A percentile compares a stretch with the other conserved stretches of the same genome.
Evolutionary conservation across 2,888 invertebrate genomes (phyloP).

Genomic region (Choreutis nemorana): DNA sequence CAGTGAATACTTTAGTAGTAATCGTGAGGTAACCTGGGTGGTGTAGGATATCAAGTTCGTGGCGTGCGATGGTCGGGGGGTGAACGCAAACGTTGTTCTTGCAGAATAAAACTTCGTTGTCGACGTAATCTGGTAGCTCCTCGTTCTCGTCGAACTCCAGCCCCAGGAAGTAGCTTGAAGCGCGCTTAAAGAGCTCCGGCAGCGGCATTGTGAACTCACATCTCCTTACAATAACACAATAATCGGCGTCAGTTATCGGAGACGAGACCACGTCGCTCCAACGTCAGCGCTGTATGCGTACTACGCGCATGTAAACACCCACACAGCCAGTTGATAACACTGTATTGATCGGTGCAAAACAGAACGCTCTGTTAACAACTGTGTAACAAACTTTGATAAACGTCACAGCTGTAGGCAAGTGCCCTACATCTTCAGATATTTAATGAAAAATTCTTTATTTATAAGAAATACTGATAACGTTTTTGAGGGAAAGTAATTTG

Average conservation of each 20-base stretch:
- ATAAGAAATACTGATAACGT: too few species aligned
- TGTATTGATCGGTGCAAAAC: constrained; percentile 56
- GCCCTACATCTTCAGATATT: too few species aligned
- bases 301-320: constrained; percentile 60
- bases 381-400: too few species aligned
- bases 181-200: constrained; percentile 77
- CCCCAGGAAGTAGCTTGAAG: constrained; percentile 81
- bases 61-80: constrained; percentile 84
- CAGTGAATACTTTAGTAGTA: constrained; percentile 81
- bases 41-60: constrained; percentile 85
- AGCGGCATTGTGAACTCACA: constrained; percentile 73
- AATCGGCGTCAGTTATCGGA: constrained; percentile 25
- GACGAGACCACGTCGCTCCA: constrained; percentile 42
- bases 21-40: constrained; percentile 93
- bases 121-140: constrained; percentile 72
- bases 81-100: constrained; percentile 99
- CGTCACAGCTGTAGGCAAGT: constrained; percentile 12
- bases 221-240: constrained; percentile 24
- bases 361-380: too few species aligned
- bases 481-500: too few species aligned
- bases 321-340: constrained; percentile 52
- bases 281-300: constrained; percentile 37
- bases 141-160: constrained; percentile 69
- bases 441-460: too few species aligned
- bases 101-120: constrained; percentile 86